Conservation (phyloP, 2,113 vertebrate species). For the Craseonycteris thonglongyai region DNA sequence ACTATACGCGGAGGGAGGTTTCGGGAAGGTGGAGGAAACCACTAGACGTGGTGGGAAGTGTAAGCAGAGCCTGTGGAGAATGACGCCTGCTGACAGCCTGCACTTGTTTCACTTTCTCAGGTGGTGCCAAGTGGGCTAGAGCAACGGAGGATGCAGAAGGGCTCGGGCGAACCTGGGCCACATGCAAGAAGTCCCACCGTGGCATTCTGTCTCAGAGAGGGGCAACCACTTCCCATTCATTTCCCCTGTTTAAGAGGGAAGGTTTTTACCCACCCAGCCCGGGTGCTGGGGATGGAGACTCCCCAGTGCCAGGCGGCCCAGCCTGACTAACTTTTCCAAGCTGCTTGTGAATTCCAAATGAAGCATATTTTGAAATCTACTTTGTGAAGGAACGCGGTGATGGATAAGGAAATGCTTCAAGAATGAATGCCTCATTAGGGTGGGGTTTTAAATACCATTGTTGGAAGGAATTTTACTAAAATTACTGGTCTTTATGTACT, state of each 20-base stretch:
- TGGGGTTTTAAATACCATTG: constrained; percentile 49
- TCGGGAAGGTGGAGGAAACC: neutral
- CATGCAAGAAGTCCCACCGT: accelerated
- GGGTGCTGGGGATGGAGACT: accelerated
- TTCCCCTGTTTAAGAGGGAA: neutral
- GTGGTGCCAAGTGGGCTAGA: neutral
- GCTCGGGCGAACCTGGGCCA: neutral
- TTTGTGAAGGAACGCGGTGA: neutral
- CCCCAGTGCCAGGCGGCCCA: no score
- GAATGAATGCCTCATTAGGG: constrained; percentile 25
- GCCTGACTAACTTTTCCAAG: neutral
- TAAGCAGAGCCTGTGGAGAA: neutral
- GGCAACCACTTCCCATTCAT: neutral
- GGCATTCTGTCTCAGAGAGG: neutral
- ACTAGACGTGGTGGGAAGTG: neutral
- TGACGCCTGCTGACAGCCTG: neutral
- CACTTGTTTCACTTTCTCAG: neutral
- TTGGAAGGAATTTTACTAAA: constrained; percentile 50
- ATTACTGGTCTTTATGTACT: constrained; percentile 49
- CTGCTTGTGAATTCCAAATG: neutral
- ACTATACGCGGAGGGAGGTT: neutral
- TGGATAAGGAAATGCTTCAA: neutral
- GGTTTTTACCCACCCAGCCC: neutral
- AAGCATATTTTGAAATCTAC: neutral
- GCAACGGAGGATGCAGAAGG: neutral